phyloP scores from a whole-genome alignment of 2,888 invertebrate genomes.

The Cybosia mesomella region DNA sequence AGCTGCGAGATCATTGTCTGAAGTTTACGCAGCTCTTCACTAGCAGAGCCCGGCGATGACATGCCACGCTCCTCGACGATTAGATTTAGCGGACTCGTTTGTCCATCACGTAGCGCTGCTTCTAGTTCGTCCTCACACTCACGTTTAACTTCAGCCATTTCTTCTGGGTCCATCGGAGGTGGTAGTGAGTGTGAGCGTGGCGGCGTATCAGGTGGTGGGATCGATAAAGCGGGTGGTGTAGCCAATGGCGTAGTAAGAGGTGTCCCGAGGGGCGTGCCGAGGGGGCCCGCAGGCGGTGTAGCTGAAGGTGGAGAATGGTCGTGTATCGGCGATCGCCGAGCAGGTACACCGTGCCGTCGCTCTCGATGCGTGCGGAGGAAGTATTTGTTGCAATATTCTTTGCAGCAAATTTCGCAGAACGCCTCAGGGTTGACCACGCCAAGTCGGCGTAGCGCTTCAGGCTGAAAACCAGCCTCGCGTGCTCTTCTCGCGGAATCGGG shows the following conservation, averaged over 20 bases:
- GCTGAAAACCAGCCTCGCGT: constrained; percentile 90
- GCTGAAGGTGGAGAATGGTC: constrained; percentile 84
- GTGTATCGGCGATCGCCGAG: constrained; percentile 69
- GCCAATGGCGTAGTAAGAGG: constrained; percentile 89
- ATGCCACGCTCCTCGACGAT: constrained; percentile 90
- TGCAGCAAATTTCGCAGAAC: constrained; percentile 97
- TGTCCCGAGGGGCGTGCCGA: constrained; percentile 55
- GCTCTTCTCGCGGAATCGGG: constrained; percentile 88
- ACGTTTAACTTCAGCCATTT: constrained; percentile 85
- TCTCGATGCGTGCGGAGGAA: constrained; percentile 97
- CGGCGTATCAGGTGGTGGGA: constrained; percentile 90
- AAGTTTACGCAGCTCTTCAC: constrained; percentile 94
- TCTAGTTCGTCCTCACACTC: constrained; percentile 80
- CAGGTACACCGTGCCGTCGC: constrained; percentile 95
- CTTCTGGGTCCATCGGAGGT: constrained; percentile 70
- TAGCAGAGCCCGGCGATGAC: constrained; percentile 89
- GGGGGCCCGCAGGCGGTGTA: constrained; percentile 63
- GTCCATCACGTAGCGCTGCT: constrained; percentile 85
- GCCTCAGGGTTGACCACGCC: constrained; percentile 95
- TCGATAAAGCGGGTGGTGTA: constrained; percentile 89
- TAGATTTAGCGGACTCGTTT: constrained; percentile 92
- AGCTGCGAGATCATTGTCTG: constrained; percentile 96
- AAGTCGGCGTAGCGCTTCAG: constrained; percentile 91
- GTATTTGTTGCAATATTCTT: constrained; percentile 97
- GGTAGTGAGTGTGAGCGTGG: constrained; percentile 71